phyloP scores from a whole-genome alignment of 2,888 invertebrate genomes.

The Tromatobia lineatoria region DNA sequence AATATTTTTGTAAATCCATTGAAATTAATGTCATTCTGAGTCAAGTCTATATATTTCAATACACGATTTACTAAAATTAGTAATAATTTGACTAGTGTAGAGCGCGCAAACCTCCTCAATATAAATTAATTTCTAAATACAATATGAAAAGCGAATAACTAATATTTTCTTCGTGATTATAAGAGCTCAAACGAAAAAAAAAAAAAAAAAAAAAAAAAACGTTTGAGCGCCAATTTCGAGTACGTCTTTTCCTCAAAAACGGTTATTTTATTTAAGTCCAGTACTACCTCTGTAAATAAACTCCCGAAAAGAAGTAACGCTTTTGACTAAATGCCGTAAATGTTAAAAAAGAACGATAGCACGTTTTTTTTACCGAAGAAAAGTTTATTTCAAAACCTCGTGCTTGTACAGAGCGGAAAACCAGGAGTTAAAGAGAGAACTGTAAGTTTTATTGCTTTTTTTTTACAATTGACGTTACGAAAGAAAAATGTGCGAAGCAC shows the following conservation, averaged over 20 bases:
- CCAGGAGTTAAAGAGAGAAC: constrained; percentile 2
- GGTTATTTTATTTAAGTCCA: not conserved
- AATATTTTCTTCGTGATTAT: not conserved
- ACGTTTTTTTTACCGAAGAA: constrained; percentile 13
- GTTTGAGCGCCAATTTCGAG: not conserved
- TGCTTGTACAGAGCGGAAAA: constrained; percentile 30
- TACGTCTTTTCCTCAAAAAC: not conserved
- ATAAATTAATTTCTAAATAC: constrained; percentile 1
- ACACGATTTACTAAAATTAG: no score
- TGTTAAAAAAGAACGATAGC: constrained; percentile 14
- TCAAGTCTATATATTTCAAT: no score
- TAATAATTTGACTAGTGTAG: no score
- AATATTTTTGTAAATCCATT: no score
- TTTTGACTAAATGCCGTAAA: constrained; percentile 19
- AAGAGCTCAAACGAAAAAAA: not conserved
- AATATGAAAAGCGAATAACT: not conserved
- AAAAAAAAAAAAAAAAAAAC: not conserved
- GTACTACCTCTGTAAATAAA: constrained; percentile 42
- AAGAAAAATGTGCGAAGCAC: constrained; percentile 38
- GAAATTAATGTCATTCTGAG: no score
- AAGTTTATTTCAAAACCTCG: constrained; percentile 19
- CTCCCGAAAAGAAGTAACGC: not conserved
- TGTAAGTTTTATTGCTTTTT: not conserved
- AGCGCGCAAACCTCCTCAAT: no score
- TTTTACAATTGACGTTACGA: constrained; percentile 6